These are phyloP conservation scores for Tetramorium parvispinum DNA, from an alignment of 1,140 invertebrate species.

Conservation along the genomic window DNA sequence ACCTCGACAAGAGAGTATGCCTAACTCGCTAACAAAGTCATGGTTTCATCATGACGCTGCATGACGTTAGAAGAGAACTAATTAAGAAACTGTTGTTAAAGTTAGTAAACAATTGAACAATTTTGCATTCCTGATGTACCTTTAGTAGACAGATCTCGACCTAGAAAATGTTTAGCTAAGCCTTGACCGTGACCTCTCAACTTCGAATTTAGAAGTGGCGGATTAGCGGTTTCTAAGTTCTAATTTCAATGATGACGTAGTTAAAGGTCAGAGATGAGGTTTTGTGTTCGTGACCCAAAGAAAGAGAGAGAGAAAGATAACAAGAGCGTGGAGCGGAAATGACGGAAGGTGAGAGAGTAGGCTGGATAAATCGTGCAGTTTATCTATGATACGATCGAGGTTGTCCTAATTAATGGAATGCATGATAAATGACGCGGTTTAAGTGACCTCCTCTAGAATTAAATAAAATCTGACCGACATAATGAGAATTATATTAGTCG, in stretches of 20 bases:
- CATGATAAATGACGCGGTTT: constrained; percentile 36
- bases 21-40: neutral
- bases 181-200: constrained; percentile 46
- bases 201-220: constrained; percentile 26
- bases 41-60: neutral
- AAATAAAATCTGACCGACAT: constrained; percentile 23
- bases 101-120: constrained; percentile 10
- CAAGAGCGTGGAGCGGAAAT: constrained; percentile 39
- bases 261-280: constrained; percentile 45
- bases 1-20: neutral
- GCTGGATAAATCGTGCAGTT: constrained; percentile 44
- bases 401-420: constrained; percentile 50
- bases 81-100: constrained; percentile 5
- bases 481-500: neutral
- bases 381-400: constrained; percentile 38
- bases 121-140: neutral
- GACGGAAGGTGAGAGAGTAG: constrained; percentile 45
- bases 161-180: constrained; percentile 20
- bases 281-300: constrained; percentile 41
- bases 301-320: constrained; percentile 41
- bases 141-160: constrained; percentile 8
- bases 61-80: neutral
- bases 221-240: constrained; percentile 45
- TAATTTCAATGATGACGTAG: neutral
- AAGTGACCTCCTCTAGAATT: constrained; percentile 15